Base-by-base conservation (phyloP, 2,113 vertebrate genomes). In the Edolisoma coerulescens region DNA sequence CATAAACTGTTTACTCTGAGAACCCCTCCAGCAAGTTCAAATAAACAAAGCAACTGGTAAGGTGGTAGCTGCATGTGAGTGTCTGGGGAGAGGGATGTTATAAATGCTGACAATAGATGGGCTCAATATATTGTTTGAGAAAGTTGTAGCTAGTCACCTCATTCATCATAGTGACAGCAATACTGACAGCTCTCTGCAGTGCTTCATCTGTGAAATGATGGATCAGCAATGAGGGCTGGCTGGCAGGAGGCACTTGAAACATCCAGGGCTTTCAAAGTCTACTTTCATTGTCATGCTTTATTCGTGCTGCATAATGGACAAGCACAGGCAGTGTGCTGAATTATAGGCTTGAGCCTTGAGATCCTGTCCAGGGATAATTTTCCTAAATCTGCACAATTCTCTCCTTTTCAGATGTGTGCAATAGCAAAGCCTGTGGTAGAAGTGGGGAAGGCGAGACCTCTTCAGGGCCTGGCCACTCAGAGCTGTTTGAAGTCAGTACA, bases 161-260 rank as follows among this genome's bases (percentile, higher is more conserved):
- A 96, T 97, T 97, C 85, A 95, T 97, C 96, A 95, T 77, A 53
- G 54, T 91, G 91, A 94, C 95, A 96, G 93, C 75, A 94, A 56
- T 96, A 97, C 81, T 92, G 96, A 92, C 95, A 95, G 90, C 57
- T 91, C 89, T 97, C 94, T 95, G 83, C 83, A 88, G 91, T 59
- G 84, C 74, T 97, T 96, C 93, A 87, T 94, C 90, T 94, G 88
- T 82, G 88, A 96, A 95, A 91, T 95, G 95, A 96, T 82, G 81
- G 96, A 91, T 96, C 91, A 93, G 78, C 89, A 92, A 49, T 27
- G 79, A 97, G 33, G 27, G 63, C 60, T 83, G 53, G 57, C 88
- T 95, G 80, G 78, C 90, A 82, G 57, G 68, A 91, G 84, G 37
- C 1, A 8, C 49, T 86, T 63, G 64, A 91, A 92, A 87, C 71